phyloP scores from a whole-genome alignment of 2,888 invertebrate species.

The Chymomyza fuscimana region DNA sequence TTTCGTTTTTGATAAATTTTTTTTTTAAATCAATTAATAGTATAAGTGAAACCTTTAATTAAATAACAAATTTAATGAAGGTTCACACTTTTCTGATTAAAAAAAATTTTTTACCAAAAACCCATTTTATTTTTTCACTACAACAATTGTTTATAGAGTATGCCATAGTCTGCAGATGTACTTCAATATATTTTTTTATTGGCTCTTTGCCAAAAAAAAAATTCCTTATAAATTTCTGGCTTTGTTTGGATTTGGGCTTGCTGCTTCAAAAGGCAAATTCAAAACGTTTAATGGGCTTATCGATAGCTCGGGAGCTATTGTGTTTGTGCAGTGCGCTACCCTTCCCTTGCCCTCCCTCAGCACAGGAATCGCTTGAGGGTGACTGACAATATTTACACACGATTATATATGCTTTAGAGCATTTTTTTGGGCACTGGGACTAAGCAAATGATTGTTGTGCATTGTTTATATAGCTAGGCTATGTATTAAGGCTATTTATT shows the following conservation, averaged over 20 bases:
- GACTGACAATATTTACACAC: not conserved
- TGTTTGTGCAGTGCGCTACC: not conserved
- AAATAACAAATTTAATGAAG: no score
- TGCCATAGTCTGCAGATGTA: not conserved
- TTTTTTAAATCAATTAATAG: no score
- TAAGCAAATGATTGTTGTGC: conserved; percentile 17
- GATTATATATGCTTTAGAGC: not conserved
- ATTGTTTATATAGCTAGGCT: not conserved
- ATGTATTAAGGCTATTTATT: conserved; percentile 18
- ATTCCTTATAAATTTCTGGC: not conserved
- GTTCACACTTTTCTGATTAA: no score
- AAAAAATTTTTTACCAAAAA: no score
- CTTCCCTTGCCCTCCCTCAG: not conserved
- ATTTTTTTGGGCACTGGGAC: conserved; percentile 6
- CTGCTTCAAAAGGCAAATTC: not conserved
- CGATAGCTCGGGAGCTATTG: not conserved
- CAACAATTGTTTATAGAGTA: not conserved
- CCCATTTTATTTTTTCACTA: no score
- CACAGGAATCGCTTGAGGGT: not conserved
- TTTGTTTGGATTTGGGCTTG: conserved; percentile 5
- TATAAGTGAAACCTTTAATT: no score
- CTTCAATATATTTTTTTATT: conserved; percentile 9
- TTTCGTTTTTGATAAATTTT: no score
- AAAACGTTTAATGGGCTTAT: conserved; percentile 5
- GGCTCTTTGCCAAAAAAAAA: not conserved